phyloP scores from a whole-genome alignment of 2,797 vertebrate species.

The Heliangelus exortis region DNA sequence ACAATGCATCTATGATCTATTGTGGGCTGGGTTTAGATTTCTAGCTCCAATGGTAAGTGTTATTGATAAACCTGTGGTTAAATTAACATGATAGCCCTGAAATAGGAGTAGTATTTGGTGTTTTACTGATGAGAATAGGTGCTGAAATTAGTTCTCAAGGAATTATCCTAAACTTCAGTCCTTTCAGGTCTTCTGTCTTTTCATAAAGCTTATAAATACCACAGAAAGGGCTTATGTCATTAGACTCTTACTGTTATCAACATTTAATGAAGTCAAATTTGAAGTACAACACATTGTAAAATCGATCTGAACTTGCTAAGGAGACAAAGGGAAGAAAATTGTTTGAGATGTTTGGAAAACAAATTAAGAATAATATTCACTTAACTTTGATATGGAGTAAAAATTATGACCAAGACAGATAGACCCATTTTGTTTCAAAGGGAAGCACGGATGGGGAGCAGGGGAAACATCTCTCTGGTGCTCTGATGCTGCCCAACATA shows the following conservation, averaged over 20 bases:
- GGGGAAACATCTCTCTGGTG: not conserved
- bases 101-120: not conserved
- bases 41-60: not conserved
- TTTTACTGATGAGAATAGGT: not conserved
- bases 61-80: not conserved
- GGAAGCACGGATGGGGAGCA: not conserved
- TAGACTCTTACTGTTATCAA: slow-evolving; percentile 58
- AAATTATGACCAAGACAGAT: not conserved
- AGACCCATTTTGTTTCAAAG: not conserved
- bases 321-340: slow-evolving; percentile 56
- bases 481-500: not conserved
- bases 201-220: slow-evolving; percentile 32
- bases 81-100: not conserved
- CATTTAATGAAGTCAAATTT: slow-evolving; percentile 67
- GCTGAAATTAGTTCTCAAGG: slow-evolving; percentile 14
- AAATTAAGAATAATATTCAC: slow-evolving; percentile 52
- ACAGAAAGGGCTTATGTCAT: slow-evolving; percentile 35
- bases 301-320: slow-evolving; percentile 39
- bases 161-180: not conserved
- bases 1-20: not conserved
- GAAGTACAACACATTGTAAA: slow-evolving; percentile 59
- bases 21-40: not conserved
- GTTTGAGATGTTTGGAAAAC: slow-evolving; percentile 54
- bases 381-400: slow-evolving; percentile 43
- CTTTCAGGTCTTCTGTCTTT: slow-evolving; percentile 3